Evolutionary conservation across 92 coral and sea anemone genomes (phyloP), one percentile per base, ranked within the genome.

Genomic region (Epizoanthus scotinus): DNA sequence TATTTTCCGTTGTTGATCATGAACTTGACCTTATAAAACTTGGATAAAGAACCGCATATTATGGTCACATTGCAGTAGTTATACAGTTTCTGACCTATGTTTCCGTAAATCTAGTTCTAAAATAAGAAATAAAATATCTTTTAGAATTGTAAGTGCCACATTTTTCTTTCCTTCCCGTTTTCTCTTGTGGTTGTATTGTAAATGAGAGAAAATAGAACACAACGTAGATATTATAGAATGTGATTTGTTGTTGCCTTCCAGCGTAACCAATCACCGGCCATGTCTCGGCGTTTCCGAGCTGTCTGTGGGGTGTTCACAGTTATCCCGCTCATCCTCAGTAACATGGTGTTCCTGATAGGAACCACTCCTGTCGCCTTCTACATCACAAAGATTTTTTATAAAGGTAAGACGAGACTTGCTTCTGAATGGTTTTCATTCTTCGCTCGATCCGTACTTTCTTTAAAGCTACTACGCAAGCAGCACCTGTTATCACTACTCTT

Each of bases 281-380:
- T 86, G 71, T 84, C 90, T 27, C 97, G 98, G 72, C 94, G 98
- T 15, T 50, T 93, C 49, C 95, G 92, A 25, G 99, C 96, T 70
- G 29, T 87, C 28, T 71, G 88, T 40, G 98, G 96, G n/a, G 81
- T 85, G 52, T 72, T 89, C 6, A 69, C 94, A 0, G 44, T 88
- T 7, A 27, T 77, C 34, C 71, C 92, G 8, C 86, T 92, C 26
- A 96, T 96, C 36, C 89, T 96, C 7, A 96, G 98, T 83, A 96
- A 96, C 93, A 71, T 90, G 86, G 97, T 93, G 73, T 96, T 96
- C 79, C 88, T 96, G 13, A 54, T 87, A 34, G 93, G 94, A 18
- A 62, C 80, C 3, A 83, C 72, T 17, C 93, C 98, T 21, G 98
- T 96, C 2, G 64, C 73, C 85, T 91, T 86, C 71, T 89, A 85